Percentiles rank a stretch among this genome's conserved stretches.
Conservation (phyloP, 2,113 vertebrate species). For the Sardina pilchardus region DNA sequence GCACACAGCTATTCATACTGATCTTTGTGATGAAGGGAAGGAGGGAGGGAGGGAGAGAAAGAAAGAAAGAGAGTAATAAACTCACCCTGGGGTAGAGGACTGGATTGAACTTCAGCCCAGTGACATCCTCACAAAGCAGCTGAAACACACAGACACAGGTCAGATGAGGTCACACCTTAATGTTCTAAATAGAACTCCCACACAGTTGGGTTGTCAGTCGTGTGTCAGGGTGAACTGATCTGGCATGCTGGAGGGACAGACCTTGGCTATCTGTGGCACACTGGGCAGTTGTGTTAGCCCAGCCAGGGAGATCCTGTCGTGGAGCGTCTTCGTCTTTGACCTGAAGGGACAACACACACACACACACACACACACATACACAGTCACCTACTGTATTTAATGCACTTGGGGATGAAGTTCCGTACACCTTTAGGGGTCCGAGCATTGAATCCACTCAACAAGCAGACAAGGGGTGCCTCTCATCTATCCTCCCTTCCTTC, state of each 20-base stretch:
- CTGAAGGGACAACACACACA: slow-evolving; percentile 60
- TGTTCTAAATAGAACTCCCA: background rate
- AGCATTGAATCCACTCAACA: background rate
- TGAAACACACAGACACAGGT: slow-evolving; percentile 54
- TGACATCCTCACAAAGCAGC: slow-evolving; percentile 92
- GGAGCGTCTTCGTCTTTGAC: slow-evolving; percentile 86
- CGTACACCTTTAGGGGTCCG: background rate
- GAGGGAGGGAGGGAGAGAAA: background rate
- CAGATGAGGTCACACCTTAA: slow-evolving; percentile 15
- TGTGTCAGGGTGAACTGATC: background rate
- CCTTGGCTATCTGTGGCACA: slow-evolving; percentile 95
- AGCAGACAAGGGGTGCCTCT: too few relatives aligned
- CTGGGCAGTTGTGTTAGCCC: slow-evolving; percentile 92
- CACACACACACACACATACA: background rate
- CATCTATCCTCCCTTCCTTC: too few relatives aligned
- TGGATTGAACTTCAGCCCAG: slow-evolving; percentile 88
- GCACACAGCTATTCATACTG: background rate
- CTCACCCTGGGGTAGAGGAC: slow-evolving; percentile 95
- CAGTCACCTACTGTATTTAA: background rate
- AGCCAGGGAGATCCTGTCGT: slow-evolving; percentile 93
- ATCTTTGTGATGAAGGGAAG: background rate
- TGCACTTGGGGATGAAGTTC: background rate
- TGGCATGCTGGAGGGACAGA: slow-evolving; percentile 47
- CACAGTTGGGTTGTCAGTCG: background rate
- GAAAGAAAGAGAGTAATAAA: slow-evolving; percentile 20